phyloP scores from a whole-genome alignment of 2,888 invertebrate species.

The Drosophila fulvimacula region DNA sequence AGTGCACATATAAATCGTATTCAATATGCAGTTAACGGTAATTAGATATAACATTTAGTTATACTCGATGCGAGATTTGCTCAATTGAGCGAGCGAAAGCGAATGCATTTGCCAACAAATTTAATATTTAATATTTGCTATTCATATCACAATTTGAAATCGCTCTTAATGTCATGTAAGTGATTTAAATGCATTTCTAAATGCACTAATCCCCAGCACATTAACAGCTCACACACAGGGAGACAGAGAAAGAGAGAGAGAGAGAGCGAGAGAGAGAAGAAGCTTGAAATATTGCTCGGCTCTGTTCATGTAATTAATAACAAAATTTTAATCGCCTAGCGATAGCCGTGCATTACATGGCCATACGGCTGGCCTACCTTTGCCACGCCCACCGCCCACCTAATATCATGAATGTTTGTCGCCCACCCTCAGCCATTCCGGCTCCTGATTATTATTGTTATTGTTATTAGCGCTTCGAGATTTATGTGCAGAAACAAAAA shows the following conservation, averaged over 20 bases:
- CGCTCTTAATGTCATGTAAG: slow-evolving; percentile 41
- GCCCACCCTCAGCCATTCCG: slow-evolving; percentile 43
- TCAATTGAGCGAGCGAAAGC: slow-evolving; percentile 5
- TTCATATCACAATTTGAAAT: slow-evolving; percentile 43
- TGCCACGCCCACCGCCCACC: background rate
- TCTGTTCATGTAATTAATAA: slow-evolving; percentile 69
- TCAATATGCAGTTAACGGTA: slow-evolving; percentile 1
- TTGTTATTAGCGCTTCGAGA: slow-evolving; percentile 74
- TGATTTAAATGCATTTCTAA: slow-evolving; percentile 59
- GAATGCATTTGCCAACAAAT: slow-evolving; percentile 14
- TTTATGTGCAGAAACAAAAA: slow-evolving; percentile 68
- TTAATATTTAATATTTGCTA: slow-evolving; percentile 28
- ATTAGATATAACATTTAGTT: slow-evolving; percentile 9
- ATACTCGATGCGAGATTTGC: background rate
- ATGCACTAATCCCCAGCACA: slow-evolving; percentile 64
- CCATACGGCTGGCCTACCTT: background rate
- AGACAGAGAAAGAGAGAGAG: background rate
- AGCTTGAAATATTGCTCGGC: slow-evolving; percentile 45
- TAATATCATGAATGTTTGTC: slow-evolving; percentile 54
- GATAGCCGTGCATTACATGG: slow-evolving; percentile 52
- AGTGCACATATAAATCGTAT: background rate
- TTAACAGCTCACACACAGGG: slow-evolving; percentile 50
- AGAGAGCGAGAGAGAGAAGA: background rate
- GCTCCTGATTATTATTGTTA: slow-evolving; percentile 76
- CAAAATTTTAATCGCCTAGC: slow-evolving; percentile 72